Evolutionary conservation across 2,797 vertebrate species (phyloP).

Genomic region (Eulemur albifrons): DNA sequence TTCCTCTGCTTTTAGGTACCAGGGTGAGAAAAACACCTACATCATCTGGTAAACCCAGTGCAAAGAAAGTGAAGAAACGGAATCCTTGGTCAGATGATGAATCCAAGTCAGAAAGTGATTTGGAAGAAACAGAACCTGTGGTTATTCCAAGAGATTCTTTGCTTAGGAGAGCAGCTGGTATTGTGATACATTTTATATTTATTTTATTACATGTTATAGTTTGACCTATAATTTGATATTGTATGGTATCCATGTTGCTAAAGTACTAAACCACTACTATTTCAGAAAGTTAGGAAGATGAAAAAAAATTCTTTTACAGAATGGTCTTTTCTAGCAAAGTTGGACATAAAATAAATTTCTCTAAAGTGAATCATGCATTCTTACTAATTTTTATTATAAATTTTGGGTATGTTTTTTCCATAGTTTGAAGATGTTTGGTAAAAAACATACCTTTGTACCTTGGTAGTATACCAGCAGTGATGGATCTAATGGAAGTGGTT

Average conservation of each 20-base stretch:
- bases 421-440: slow-evolving; percentile 2
- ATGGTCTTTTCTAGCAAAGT: slow-evolving; percentile 1
- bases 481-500: background rate
- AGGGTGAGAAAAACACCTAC: slow-evolving; percentile 90
- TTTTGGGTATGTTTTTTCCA: background rate
- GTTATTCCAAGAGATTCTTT: slow-evolving; percentile 95
- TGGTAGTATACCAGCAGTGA: background rate
- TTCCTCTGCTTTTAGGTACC: slow-evolving; percentile 82
- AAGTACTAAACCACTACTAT: background rate
- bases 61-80: slow-evolving; percentile 95
- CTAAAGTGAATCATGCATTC: slow-evolving; percentile 9
- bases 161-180: slow-evolving; percentile 95
- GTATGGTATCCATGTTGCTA: background rate
- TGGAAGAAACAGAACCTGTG: slow-evolving; percentile 91
- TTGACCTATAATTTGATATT: background rate
- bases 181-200: slow-evolving; percentile 43
- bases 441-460: background rate
- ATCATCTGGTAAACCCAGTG: slow-evolving; percentile 85
- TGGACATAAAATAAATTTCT: background rate
- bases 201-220: background rate
- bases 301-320: background rate
- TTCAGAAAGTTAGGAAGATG: background rate
- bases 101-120: slow-evolving; percentile 94
- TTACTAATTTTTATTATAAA: background rate
- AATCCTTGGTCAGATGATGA: slow-evolving; percentile 99